Percentiles rank a stretch among this genome's conserved stretches.
Evolutionary conservation across 1,140 invertebrate genomes (phyloP).

Genomic region (Caerostris darwini): DNA sequence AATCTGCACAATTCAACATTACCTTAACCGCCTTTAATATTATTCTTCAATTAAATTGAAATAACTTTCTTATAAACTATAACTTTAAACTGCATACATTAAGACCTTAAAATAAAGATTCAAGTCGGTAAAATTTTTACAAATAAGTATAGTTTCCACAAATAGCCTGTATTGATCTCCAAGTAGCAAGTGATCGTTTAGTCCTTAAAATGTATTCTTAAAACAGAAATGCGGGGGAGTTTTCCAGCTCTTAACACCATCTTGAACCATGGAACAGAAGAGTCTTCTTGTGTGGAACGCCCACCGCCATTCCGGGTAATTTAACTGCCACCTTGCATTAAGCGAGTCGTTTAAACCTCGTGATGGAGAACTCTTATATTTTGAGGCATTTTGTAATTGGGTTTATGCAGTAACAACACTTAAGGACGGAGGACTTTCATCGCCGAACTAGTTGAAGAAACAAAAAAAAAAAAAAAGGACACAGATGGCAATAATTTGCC

Average conservation of each 20-base stretch:
- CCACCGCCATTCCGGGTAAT: not conserved
- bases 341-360: not conserved
- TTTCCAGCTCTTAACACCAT: not conserved
- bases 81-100: no score
- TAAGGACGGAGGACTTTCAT: no score
- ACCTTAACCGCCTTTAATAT: no score
- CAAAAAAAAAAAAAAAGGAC: no score
- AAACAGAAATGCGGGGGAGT: not conserved
- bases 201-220: not conserved
- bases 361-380: not conserved
- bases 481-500: no score
- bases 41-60: no score
- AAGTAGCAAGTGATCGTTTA: not conserved
- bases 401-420: not conserved
- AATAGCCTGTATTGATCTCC: not conserved
- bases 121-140: no score
- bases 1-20: no score
- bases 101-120: no score
- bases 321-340: constrained; percentile 14
- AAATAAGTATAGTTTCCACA: no score
- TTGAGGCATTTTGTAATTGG: constrained; percentile 11
- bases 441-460: no score
- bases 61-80: no score
- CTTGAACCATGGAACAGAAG: not conserved
- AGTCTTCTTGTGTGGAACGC: not conserved